A percentile compares a stretch with the other conserved stretches of the same genome.
These are phyloP conservation scores for Myiozetetes cayanensis DNA, from an alignment of 2,113 vertebrate species.

Conservation along the genomic window DNA sequence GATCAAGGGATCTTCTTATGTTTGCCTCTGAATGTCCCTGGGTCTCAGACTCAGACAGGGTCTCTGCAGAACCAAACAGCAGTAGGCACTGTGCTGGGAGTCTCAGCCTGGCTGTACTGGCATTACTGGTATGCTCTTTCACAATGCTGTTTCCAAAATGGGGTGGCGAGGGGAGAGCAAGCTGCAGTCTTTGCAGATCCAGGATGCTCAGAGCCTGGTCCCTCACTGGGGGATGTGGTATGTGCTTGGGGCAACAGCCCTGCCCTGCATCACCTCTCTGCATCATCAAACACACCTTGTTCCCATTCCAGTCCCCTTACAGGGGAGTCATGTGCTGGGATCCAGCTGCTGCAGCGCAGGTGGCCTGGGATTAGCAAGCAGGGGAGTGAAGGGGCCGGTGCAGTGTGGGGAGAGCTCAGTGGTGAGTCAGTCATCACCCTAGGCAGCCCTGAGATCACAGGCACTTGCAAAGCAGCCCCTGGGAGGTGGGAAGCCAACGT, in stretches of 20 bases:
- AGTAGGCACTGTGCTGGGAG: not conserved
- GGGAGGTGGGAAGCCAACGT: not conserved
- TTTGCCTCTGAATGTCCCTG: not conserved
- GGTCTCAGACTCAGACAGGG: not conserved
- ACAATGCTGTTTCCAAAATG: not conserved
- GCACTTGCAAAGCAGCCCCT: not conserved
- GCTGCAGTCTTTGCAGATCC: not conserved
- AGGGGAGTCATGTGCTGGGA: not conserved
- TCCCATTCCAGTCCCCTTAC: not conserved
- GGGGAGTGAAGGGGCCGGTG: not conserved
- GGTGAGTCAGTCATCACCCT: not conserved
- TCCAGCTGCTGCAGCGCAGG: not conserved
- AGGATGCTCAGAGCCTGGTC: not conserved
- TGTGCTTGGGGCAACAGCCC: not conserved
- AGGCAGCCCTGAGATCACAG: conserved; percentile 5
- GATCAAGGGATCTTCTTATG: not conserved
- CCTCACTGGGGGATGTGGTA: rapidly evolving
- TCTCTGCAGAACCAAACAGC: not conserved
- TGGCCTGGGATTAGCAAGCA: not conserved
- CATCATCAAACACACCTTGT: not conserved
- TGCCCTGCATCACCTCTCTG: not conserved
- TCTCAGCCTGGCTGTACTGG: not conserved
- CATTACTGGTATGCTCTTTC: not conserved
- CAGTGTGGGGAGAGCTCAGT: rapidly evolving
- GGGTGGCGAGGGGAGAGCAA: rapidly evolving